phyloP scores from a whole-genome alignment of 2,113 vertebrate species.

The Hiodon alosoides region DNA sequence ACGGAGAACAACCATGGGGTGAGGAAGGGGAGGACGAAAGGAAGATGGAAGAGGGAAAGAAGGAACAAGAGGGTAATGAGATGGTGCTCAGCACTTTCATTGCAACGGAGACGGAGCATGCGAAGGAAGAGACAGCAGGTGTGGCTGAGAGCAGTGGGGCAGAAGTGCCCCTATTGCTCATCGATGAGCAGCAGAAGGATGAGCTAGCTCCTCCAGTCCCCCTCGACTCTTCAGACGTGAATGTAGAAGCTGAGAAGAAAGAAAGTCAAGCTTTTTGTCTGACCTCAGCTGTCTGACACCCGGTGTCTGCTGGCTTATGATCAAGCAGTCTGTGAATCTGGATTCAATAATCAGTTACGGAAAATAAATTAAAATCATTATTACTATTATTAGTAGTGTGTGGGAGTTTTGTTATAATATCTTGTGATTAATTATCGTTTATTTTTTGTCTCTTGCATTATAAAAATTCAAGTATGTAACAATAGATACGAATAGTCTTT shows the following conservation, averaged over 20 bases:
- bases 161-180: conserved; percentile 9
- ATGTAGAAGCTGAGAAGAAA: not conserved
- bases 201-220: not conserved
- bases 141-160: not conserved
- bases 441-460: too few relatives aligned
- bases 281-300: conserved; percentile 16
- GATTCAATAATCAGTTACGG: too few relatives aligned
- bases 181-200: not conserved
- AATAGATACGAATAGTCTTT: too few relatives aligned
- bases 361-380: too few relatives aligned
- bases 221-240: not conserved
- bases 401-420: too few relatives aligned
- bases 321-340: too few relatives aligned
- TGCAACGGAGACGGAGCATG: not conserved
- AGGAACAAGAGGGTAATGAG: not conserved
- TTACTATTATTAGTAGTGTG: too few relatives aligned
- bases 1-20: not conserved
- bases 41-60: not conserved
- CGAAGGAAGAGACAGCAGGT: not conserved
- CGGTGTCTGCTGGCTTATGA: not conserved
- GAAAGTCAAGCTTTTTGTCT: conserved; percentile 13
- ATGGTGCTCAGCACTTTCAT: conserved; percentile 16
- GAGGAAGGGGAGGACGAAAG: not conserved
- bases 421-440: too few relatives aligned
- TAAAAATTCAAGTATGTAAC: too few relatives aligned